Evolutionary conservation across 2,888 invertebrate species (phyloP).

Genomic region (Caenorhabditis imperialis): DNA sequence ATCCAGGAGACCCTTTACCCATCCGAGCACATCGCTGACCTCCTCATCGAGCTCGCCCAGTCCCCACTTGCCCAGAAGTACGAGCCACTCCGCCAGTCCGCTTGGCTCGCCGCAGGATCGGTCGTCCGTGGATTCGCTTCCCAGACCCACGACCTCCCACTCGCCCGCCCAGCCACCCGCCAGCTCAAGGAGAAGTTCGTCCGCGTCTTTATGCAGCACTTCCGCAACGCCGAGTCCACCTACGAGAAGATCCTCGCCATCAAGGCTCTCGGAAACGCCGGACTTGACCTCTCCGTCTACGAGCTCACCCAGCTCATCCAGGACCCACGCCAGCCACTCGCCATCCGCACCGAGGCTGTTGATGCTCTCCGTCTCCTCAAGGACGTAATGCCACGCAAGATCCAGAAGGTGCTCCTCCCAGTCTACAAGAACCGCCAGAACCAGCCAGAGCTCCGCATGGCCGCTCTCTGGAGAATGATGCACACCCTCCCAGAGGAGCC

Average conservation of each 20-base stretch:
- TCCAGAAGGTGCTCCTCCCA: conserved; percentile 69
- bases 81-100: conserved; percentile 61
- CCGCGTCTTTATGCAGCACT: conserved; percentile 54
- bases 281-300: conserved; percentile 64
- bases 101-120: conserved; percentile 63
- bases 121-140: conserved; percentile 60
- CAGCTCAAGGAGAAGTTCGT: conserved; percentile 64
- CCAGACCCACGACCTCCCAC: conserved; percentile 49
- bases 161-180: conserved; percentile 49
- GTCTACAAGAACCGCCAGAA: conserved; percentile 68
- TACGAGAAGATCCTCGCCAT: conserved; percentile 73
- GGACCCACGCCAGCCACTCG: conserved; percentile 56
- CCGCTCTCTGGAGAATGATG: conserved; percentile 68
- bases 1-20: conserved; percentile 59
- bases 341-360: conserved; percentile 71
- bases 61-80: conserved; percentile 30
- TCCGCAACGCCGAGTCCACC: conserved; percentile 49
- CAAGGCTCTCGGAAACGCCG: conserved; percentile 75
- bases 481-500: conserved; percentile 62
- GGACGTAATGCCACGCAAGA: conserved; percentile 56
- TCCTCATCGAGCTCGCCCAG: conserved; percentile 63
- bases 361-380: conserved; percentile 68
- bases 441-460: conserved; percentile 68
- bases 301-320: conserved; percentile 71
- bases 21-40: conserved; percentile 64